Conservation (phyloP, 2,888 invertebrate genomes). For the Volucella inflata region DNA sequence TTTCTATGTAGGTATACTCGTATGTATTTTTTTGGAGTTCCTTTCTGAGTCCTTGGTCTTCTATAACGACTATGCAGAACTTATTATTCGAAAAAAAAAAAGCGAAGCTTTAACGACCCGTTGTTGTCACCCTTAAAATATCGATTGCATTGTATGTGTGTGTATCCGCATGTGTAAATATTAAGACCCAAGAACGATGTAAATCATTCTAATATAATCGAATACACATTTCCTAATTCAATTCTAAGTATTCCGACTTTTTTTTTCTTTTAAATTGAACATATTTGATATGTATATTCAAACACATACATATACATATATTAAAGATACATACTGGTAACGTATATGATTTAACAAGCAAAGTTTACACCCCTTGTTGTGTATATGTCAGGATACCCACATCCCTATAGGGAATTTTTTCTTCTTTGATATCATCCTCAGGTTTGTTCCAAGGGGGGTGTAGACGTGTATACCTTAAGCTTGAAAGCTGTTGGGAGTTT, state of each 20-base stretch:
- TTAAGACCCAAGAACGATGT: conserved; percentile 9
- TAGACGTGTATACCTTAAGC: background rate
- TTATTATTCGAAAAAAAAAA: too few species aligned
- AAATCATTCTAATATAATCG: conserved; percentile 40
- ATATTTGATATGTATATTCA: background rate
- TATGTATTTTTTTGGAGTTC: too few species aligned
- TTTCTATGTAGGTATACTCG: too few species aligned
- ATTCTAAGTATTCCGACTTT: conserved; percentile 34
- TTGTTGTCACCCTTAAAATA: background rate
- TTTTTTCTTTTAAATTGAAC: conserved; percentile 21
- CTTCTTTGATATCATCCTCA: too few species aligned
- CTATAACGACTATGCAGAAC: too few species aligned
- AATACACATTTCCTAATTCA: conserved; percentile 33
- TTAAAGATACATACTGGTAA: conserved; percentile 5
- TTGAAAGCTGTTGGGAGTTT: conserved; percentile 23
- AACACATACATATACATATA: background rate
- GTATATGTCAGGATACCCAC: background rate
- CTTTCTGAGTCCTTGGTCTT: too few species aligned
- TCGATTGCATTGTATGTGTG: conserved; percentile 34
- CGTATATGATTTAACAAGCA: conserved; percentile 20
- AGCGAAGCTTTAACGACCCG: too few species aligned
- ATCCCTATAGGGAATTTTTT: too few species aligned
- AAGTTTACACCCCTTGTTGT: conserved; percentile 10
- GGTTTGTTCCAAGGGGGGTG: too few species aligned
- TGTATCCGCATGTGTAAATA: conserved; percentile 17